Evolutionary conservation across 1,140 invertebrate genomes (phyloP).

Genomic region (Microvelia longipes): DNA sequence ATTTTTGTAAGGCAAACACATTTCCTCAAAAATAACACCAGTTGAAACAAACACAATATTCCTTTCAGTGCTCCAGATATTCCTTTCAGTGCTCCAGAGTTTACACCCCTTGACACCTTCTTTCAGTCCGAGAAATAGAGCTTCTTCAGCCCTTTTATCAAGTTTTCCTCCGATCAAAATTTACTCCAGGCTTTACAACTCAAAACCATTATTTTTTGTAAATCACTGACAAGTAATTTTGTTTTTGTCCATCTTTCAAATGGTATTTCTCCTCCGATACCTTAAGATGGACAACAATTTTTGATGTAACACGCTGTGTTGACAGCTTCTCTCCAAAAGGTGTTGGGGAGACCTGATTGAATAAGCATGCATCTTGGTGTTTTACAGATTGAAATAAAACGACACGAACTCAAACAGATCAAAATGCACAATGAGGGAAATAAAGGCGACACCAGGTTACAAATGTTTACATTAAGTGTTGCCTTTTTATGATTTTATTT

Average conservation of each 20-base stretch:
- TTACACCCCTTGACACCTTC: background rate
- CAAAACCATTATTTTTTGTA: background rate
- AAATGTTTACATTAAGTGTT: too few species aligned
- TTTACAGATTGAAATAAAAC: background rate
- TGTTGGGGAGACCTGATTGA: constrained; percentile 16
- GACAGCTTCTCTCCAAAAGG: constrained; percentile 18
- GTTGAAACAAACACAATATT: background rate
- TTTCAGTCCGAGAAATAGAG: background rate
- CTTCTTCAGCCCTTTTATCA: background rate
- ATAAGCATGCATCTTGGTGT: constrained; percentile 15
- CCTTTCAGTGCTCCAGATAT: too few species aligned
- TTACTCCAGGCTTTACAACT: background rate
- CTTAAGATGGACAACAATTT: background rate
- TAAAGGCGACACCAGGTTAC: too few species aligned
- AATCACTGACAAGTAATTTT: background rate
- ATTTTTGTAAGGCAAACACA: background rate
- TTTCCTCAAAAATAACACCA: background rate
- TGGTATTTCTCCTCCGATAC: background rate
- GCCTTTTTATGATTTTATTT: too few species aligned
- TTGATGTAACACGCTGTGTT: constrained; percentile 15
- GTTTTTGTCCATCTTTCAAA: background rate
- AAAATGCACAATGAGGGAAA: too few species aligned
- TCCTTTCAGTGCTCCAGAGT: background rate
- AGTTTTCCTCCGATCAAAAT: background rate
- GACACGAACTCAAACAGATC: background rate